Base-by-base conservation (phyloP, 2,888 invertebrate species). In the Scotopteryx bipunctaria region DNA sequence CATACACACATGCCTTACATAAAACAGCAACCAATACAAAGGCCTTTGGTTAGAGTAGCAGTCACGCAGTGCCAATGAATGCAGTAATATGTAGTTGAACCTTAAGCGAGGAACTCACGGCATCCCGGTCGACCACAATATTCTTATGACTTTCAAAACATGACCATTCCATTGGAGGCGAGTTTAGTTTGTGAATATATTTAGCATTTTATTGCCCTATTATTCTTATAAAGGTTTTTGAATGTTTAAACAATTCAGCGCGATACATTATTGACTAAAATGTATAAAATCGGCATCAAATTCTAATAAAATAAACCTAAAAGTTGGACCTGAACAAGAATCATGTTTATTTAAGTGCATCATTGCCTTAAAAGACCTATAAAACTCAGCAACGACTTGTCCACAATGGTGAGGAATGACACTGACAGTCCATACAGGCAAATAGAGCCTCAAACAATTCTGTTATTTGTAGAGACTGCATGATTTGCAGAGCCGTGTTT, bases 91-190 rank as follows among this genome's bases (percentile, higher is more conserved):
- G 32, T 15, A 42, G 42, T 8, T 32, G 1, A 32, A 15, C 15
- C 29, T 0, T 29, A 16, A 27, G 27, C 61, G 59, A 77, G 69
- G 72, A 76, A 75, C 75, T 79, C 71, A 61, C 66, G 76, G 83
- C 77, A 86, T 88, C 84, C 80, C 81, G 72, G 72, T 76, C 71
- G 71, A 69, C 67, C 73, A 75, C 79, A 76, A 79, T 84, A 81
- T 81, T 82, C 78, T 78, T 80, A 78, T 78, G 71, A 78, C 78
- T 83, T 80, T 76, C 78, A 74, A 84, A 86, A 87, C 84, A 86
- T 78, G 78, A 78, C 72, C 83, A 84, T 85, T 82, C 79, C 82
- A 79, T 83, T 84, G 78, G 74, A 79, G 71, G 75, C 74, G 64
- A 67, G 63, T 67, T 71, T 71, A 67, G 68, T 67, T 64, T 71